phyloP scores from a whole-genome alignment of 2,113 vertebrate genomes.

The Arvicanthis niloticus region DNA sequence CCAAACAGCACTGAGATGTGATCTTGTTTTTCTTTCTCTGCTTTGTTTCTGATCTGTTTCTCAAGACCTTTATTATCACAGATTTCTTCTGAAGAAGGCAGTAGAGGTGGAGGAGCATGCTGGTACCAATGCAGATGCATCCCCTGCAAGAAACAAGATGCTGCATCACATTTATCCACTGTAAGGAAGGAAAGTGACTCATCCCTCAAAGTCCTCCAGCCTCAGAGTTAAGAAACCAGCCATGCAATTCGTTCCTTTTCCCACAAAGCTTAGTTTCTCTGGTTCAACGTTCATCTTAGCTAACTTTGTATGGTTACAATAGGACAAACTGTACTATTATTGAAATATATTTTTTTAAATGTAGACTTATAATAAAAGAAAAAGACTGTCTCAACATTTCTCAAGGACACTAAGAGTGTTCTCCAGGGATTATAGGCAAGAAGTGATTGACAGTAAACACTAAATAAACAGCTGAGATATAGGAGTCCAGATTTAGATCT shows the following conservation, averaged over 20 bases:
- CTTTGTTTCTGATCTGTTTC: not conserved
- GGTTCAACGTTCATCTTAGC: not conserved
- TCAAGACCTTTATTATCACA: not conserved
- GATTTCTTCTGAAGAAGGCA: not conserved
- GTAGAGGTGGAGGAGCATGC: not conserved
- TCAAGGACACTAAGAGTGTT: not conserved
- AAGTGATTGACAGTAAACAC: not conserved
- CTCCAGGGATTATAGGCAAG: not conserved
- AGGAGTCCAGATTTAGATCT: not conserved
- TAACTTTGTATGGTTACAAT: not conserved
- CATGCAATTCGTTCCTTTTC: rapidly evolving
- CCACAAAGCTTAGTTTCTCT: not conserved
- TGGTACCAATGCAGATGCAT: rapidly evolving
- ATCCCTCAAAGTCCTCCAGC: not conserved
- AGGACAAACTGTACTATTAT: not conserved
- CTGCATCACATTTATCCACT: not conserved
- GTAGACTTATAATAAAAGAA: not conserved
- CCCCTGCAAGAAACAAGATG: not conserved
- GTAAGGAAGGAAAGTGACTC: not conserved
- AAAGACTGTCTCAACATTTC: not conserved
- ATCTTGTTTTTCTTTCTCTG: not conserved
- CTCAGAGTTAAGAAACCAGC: not conserved
- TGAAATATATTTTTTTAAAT: not conserved
- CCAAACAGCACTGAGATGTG: not conserved
- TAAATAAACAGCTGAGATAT: not conserved